Conservation (phyloP, 2,888 invertebrate species). For the Lypha dubia region DNA sequence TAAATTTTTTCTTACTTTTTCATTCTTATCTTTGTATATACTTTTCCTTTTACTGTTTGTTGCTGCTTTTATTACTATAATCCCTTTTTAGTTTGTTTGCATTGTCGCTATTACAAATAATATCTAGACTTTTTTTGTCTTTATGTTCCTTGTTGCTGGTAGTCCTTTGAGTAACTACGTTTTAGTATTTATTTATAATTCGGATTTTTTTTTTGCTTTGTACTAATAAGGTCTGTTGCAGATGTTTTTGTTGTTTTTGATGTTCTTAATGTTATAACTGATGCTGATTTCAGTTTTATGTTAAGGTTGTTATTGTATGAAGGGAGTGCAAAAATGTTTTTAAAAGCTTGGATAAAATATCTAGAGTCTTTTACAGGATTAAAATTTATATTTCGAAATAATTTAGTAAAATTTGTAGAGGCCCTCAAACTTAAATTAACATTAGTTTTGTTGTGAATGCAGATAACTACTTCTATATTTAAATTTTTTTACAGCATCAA, state of each 20-base stretch:
- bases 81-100: conserved; percentile 43
- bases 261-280: conserved; percentile 36
- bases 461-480: too few species aligned
- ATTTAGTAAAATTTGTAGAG: too few species aligned
- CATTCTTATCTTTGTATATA: background rate
- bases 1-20: background rate
- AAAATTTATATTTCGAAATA: too few species aligned
- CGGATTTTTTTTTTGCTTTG: conserved; percentile 51
- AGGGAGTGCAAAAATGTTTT: background rate
- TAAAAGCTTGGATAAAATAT: background rate
- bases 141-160: conserved; percentile 1
- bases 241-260: conserved; percentile 38
- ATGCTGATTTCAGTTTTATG: conserved; percentile 15
- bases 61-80: conserved; percentile 23
- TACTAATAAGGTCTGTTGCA: conserved; percentile 62
- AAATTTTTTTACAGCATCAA: too few species aligned
- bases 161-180: conserved; percentile 20
- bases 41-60: background rate
- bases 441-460: too few species aligned
- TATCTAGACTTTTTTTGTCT: background rate
- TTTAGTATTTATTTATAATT: conserved; percentile 26
- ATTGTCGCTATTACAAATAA: conserved; percentile 40
- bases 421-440: too few species aligned
- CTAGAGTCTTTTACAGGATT: too few species aligned
- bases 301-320: background rate